These are phyloP conservation scores for Cacoxenus indagator DNA, from an alignment of 2,888 invertebrate genomes.

Conservation along the genomic window DNA sequence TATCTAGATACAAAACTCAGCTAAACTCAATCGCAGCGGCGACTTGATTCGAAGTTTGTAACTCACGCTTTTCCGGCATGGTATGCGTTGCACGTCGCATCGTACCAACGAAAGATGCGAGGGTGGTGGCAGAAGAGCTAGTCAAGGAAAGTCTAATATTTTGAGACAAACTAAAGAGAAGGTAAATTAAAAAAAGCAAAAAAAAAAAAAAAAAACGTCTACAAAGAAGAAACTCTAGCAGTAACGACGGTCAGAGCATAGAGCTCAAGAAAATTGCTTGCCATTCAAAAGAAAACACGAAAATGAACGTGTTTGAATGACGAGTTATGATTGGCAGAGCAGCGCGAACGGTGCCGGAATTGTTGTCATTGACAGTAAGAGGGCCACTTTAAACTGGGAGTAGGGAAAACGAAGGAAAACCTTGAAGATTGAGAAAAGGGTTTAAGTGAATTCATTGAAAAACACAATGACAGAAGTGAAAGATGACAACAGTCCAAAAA, in stretches of 20 bases:
- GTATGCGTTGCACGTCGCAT: conserved; percentile 11
- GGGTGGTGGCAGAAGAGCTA: not conserved
- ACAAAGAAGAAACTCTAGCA: not conserved
- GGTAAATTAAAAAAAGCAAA: too few relatives aligned
- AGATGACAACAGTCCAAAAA: too few relatives aligned
- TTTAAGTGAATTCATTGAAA: too few relatives aligned
- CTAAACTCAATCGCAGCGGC: not conserved
- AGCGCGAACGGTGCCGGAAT: too few relatives aligned
- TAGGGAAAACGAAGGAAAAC: too few relatives aligned
- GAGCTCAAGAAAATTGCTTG: not conserved
- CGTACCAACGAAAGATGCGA: not conserved
- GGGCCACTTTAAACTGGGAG: too few relatives aligned
- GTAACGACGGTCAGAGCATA: not conserved
- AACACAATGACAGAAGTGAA: too few relatives aligned
- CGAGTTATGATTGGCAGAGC: too few relatives aligned
- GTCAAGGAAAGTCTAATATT: not conserved
- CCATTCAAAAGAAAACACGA: not conserved
- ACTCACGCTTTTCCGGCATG: conserved; percentile 2
- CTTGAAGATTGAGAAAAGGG: too few relatives aligned
- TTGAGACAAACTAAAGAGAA: not conserved
- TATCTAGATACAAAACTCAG: conserved; percentile 13
- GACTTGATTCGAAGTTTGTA: not conserved
- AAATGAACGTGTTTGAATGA: too few relatives aligned
- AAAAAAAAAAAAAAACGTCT: not conserved
- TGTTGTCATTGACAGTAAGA: too few relatives aligned